A percentile compares a stretch with the other conserved stretches of the same genome.
These are phyloP conservation scores for Misgurnus anguillicaudatus DNA, from an alignment of 2,113 vertebrate genomes.

Conservation along the genomic window DNA sequence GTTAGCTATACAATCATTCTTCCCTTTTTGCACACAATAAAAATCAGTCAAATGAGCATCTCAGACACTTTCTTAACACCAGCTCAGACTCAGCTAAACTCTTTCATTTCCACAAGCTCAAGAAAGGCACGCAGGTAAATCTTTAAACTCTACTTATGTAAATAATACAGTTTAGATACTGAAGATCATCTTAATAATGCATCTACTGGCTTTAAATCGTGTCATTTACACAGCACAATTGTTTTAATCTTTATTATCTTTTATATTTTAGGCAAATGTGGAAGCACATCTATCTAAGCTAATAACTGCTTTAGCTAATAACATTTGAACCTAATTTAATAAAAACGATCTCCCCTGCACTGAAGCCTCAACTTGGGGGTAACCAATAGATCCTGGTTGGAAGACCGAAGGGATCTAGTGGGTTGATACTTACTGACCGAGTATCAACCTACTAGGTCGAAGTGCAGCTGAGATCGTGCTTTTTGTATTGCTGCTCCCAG, in stretches of 20 bases:
- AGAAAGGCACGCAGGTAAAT: background rate
- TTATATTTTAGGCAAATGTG: too few relatives aligned
- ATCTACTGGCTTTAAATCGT: background rate
- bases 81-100: background rate
- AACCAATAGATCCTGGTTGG: background rate
- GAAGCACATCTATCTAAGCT: too few relatives aligned
- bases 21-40: background rate
- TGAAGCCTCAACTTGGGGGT: background rate
- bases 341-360: background rate
- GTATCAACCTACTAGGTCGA: too few relatives aligned
- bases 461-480: too few relatives aligned
- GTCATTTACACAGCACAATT: background rate
- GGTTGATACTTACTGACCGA: too few relatives aligned
- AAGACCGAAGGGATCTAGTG: background rate
- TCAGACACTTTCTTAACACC: background rate
- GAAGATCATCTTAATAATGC: background rate
- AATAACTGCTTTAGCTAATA: too few relatives aligned
- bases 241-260: too few relatives aligned
- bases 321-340: too few relatives aligned
- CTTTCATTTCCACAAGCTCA: background rate
- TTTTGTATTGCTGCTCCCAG: too few relatives aligned
- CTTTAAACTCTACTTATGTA: background rate
- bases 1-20: background rate
- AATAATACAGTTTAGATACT: background rate
- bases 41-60: background rate